Percentiles rank a stretch among this genome's conserved stretches.
phyloP scores from a whole-genome alignment of 2,113 vertebrate genomes.

The Balaeniceps rex region DNA sequence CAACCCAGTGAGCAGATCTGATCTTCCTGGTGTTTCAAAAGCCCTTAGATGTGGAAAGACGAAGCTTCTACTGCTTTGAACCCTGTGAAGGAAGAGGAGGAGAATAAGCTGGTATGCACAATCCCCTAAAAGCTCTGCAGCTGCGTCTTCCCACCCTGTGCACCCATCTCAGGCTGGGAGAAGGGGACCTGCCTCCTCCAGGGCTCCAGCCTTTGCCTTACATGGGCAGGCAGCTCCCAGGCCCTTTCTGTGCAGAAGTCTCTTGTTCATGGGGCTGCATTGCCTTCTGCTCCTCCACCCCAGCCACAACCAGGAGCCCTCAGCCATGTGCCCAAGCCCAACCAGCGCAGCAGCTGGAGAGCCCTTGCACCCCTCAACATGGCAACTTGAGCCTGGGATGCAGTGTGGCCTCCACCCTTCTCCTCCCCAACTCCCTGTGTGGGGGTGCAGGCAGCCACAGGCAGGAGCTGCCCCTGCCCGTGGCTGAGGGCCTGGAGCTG shows the following conservation, averaged over 20 bases:
- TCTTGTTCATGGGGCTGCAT: neutral
- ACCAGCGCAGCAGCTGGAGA: neutral
- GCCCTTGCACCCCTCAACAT: rapidly evolving
- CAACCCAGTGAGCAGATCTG: constrained; percentile 1
- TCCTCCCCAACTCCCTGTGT: rapidly evolving
- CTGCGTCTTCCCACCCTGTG: neutral
- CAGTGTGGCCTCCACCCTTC: neutral
- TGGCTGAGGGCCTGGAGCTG: too few relatives aligned
- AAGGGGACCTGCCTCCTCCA: neutral
- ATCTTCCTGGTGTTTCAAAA: constrained; percentile 46
- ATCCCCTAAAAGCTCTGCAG: neutral
- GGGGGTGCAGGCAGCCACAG: neutral
- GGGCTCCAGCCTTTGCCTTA: neutral
- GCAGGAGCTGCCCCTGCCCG: neutral
- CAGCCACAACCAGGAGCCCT: neutral
- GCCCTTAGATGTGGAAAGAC: neutral
- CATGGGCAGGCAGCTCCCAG: rapidly evolving
- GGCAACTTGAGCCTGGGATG: rapidly evolving
- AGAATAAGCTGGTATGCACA: neutral
- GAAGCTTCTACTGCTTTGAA: constrained; percentile 17
- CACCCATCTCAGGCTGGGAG: neutral
- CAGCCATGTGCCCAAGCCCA: rapidly evolving
- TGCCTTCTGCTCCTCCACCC: neutral
- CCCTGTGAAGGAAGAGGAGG: constrained; percentile 24
- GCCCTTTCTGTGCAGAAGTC: neutral